phyloP scores from a whole-genome alignment of 2,888 invertebrate species.

The Chirona hameri region DNA sequence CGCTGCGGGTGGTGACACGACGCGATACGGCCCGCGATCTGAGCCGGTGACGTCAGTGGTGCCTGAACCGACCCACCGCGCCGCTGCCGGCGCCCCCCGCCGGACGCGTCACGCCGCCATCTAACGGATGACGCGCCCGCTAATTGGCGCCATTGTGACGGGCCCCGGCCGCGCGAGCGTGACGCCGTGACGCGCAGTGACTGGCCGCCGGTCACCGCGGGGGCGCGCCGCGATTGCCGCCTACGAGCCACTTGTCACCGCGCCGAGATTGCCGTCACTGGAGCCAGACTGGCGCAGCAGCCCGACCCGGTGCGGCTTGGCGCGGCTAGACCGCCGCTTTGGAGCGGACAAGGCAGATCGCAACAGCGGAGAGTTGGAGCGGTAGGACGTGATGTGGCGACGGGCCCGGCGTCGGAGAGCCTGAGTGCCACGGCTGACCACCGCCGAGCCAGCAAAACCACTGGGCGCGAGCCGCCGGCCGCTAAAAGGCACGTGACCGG shows the following conservation, averaged over 20 bases:
- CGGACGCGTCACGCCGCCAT: not conserved
- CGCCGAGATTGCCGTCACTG: not conserved
- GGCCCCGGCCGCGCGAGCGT: not conserved
- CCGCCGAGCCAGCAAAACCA: not conserved
- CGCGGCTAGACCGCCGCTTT: not conserved
- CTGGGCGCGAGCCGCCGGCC: not conserved
- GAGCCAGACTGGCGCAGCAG: not conserved
- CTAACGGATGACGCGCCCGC: not conserved
- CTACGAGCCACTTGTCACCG: not conserved
- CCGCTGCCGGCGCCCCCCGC: not conserved
- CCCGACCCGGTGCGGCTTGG: not conserved
- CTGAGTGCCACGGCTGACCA: not conserved
- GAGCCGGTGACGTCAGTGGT: not conserved
- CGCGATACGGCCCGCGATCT: not conserved
- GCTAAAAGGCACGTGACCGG: conserved; percentile 1
- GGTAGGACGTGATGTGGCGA: too few relatives aligned
- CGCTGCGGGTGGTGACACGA: not conserved
- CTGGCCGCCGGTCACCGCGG: not conserved
- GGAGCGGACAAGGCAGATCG: too few relatives aligned
- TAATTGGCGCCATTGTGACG: conserved; percentile 27
- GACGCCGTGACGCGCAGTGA: not conserved
- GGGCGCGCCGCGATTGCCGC: not conserved
- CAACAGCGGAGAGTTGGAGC: too few relatives aligned
- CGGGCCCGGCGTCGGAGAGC: too few relatives aligned
- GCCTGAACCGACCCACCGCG: not conserved